Percentiles rank a stretch among this genome's conserved stretches.
Conservation (phyloP, 1,140 invertebrate genomes). For the Lucilia sericata region DNA sequence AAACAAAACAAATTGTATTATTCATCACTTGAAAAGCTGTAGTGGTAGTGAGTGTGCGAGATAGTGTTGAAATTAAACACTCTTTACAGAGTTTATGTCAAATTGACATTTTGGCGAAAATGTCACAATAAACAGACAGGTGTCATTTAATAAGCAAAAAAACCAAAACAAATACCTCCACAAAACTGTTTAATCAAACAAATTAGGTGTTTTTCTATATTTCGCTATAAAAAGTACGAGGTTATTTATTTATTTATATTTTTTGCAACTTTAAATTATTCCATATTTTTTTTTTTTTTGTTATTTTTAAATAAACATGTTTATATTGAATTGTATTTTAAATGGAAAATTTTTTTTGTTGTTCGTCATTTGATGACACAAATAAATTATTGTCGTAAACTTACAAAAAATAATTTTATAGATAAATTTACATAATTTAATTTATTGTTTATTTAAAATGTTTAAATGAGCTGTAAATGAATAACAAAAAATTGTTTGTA, state of each 20-base stretch:
- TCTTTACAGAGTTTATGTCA: slow-evolving; percentile 34
- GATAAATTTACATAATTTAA: slow-evolving; percentile 5
- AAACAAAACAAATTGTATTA: no score
- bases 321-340: slow-evolving; percentile 32
- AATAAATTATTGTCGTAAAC: background rate
- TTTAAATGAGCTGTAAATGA: background rate
- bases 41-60: background rate
- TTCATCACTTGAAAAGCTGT: background rate
- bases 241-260: slow-evolving; percentile 1
- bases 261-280: slow-evolving; percentile 16
- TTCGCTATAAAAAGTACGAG: slow-evolving; percentile 32
- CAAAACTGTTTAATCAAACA: slow-evolving; percentile 33
- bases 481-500: background rate
- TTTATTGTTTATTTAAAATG: background rate
- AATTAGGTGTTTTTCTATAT: slow-evolving; percentile 23
- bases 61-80: background rate
- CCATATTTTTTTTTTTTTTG: background rate
- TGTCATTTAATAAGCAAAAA: slow-evolving; percentile 33
- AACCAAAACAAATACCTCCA: slow-evolving; percentile 1
- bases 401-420: background rate
- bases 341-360: slow-evolving; percentile 18
- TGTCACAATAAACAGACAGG: slow-evolving; percentile 37
- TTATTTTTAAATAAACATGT: slow-evolving; percentile 29
- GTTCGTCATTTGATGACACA: slow-evolving; percentile 14
- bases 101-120: slow-evolving; percentile 38